These are phyloP conservation scores for Tanytarsus gracilentus DNA, from an alignment of 2,888 invertebrate species.

Conservation along the genomic window DNA sequence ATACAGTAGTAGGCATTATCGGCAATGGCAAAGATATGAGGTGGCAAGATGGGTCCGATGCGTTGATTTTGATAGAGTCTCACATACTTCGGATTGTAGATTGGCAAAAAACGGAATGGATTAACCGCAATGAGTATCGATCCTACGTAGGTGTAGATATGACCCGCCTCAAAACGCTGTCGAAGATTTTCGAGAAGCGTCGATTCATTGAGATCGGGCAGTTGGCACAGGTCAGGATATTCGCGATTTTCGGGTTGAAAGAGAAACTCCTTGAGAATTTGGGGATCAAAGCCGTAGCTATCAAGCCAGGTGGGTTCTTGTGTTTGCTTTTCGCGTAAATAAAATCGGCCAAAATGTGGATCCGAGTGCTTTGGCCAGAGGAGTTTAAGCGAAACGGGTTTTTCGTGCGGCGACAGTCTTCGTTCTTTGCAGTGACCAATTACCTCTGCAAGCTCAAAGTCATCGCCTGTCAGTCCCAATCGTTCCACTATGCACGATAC, in stretches of 20 bases:
- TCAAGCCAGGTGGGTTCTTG: constrained; percentile 66
- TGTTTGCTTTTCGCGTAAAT: constrained; percentile 74
- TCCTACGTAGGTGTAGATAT: constrained; percentile 94
- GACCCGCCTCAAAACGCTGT: constrained; percentile 79
- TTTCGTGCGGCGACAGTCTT: constrained; percentile 69
- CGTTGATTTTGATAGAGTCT: constrained; percentile 89
- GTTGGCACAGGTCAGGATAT: constrained; percentile 90
- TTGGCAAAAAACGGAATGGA: constrained; percentile 90
- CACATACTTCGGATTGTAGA: constrained; percentile 96
- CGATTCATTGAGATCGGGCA: constrained; percentile 86
- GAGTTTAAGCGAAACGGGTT: constrained; percentile 74
- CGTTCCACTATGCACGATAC: constrained; percentile 79
- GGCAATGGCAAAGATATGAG: constrained; percentile 94
- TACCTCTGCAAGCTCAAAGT: constrained; percentile 75
- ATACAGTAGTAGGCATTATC: constrained; percentile 91
- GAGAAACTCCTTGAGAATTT: constrained; percentile 85
- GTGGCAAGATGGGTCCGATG: constrained; percentile 83
- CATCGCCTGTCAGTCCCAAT: constrained; percentile 52
- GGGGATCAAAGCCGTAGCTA: constrained; percentile 80
- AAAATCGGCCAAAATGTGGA: constrained; percentile 54
- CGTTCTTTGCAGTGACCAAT: constrained; percentile 90
- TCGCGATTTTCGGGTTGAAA: constrained; percentile 87
- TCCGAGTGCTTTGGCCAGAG: constrained; percentile 63
- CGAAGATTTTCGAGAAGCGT: constrained; percentile 84
- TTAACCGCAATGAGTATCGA: constrained; percentile 93